Base-by-base conservation (phyloP, 2,888 invertebrate species). In the Mythimna loreyi region DNA sequence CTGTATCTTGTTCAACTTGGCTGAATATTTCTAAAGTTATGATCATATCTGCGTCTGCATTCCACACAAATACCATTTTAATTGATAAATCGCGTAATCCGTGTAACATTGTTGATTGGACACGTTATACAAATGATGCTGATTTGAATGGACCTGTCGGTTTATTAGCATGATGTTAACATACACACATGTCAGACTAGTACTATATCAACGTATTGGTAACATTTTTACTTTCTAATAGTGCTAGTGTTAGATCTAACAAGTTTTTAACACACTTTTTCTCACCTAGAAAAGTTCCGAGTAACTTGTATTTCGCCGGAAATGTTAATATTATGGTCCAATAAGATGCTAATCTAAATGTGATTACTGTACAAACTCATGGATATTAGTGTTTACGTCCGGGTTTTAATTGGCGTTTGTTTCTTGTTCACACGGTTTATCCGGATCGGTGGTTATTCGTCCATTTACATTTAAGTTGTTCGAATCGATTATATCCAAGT, bases 351-450 rank as follows among this genome's bases (percentile, higher is more conserved):
- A 56, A 69, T 80, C 66, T 83, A 61, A 69, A 80, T 71, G 64
- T 72, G 72, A 72, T 74, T 73, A 68, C 72, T 72, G 70, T 82
- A 71, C 52, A 52, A 72, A 80, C 70, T 76, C 72, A 70, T 76
- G 75, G 82, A 82, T 84, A 84, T 85, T 79, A 78, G 71, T 82
- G 71, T 78, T 80, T 80, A 83, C 82, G 86, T 91, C 90, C 89
- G 88, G 80, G 72, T 87, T 84, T 82, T 85, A 89, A 87, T 90
- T 85, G 85, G 64, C 84, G 72, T 87, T 82, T 88, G 81, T 87
- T 75, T 78, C 68, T 60, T 40, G 68, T 84, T 82, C 87, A 81
- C 87, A 87, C 85, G 84, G 80, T 81, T 84, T 80, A 85, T 82
- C 80, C 74, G 76, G 71, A 80, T 74, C 77, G 65, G 69, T 70